Base-by-base conservation (phyloP, 2,888 invertebrate genomes). In the Drosophila cracens region DNA sequence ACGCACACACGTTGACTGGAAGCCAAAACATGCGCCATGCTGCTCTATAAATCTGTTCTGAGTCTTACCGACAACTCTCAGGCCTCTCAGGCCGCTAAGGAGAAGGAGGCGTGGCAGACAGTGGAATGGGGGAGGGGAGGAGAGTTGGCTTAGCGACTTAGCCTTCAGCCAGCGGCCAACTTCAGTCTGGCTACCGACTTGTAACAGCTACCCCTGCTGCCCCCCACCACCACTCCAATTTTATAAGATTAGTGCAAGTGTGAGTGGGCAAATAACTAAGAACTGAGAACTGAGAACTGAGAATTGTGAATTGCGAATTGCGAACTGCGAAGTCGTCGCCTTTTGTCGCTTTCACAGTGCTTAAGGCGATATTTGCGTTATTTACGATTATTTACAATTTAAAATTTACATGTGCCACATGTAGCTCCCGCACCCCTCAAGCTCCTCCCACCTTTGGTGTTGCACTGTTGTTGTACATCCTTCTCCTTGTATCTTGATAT, bases 341-440 rank as follows among this genome's bases (percentile, higher is more conserved):
- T 82, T 84, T 87, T 90, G 88, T 90, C 86, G 83, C 87, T 76
- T 70, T 73, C 65, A 65, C 67, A 81, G 76, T 82, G 87, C 89
- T 83, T 84, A 85, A 85, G 89, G 91, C 91, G 84, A 89, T 87
- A 91, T 90, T 91, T 89, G 82, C 92, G 89, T 91, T 91, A 90
- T 91, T 91, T 90, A 89, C 89, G 91, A 91, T 85, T 91, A 91
- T 90, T 91, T 91, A 90, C 90, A 86, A 89, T 91, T 91, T 89
- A 81, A 83, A 88, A 87, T 90, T 80, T 90, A 86, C 89, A 87
- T 89, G 87, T 80, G 74, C 62, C 84, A 46, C 46, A 75, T 60
- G 58, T 56, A 61, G 64, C 31, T 48, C 58, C 40, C 77, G 16
- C 29, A 58, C 54, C 48, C 56, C 36, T 8, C 18, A 34, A 5